These are phyloP conservation scores for Pteropus alecto DNA, from an alignment of 2,113 vertebrate species.

Conservation along the genomic window DNA sequence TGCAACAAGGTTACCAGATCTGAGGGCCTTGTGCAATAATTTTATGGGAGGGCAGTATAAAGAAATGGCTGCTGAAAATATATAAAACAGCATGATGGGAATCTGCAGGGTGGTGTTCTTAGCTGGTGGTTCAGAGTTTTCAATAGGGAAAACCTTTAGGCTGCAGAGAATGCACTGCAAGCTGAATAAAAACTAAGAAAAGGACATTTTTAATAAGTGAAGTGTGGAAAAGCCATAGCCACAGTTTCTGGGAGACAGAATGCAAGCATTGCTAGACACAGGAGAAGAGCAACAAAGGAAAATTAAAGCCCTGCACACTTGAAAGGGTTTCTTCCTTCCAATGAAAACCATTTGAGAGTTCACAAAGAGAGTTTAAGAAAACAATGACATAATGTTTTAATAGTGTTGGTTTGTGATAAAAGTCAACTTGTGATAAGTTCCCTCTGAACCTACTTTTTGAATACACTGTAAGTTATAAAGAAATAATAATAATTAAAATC, in stretches of 20 bases:
- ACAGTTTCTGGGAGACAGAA: not conserved
- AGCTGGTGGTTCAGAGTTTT: not conserved
- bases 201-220: not conserved
- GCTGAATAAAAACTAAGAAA: not conserved
- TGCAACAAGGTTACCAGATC: not conserved
- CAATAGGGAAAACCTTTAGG: not conserved
- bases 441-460: not conserved
- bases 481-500: not conserved
- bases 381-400: not conserved
- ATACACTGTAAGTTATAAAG: not conserved
- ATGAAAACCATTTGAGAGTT: not conserved
- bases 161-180: not conserved
- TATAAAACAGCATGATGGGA: not conserved
- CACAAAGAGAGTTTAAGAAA: not conserved
- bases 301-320: not conserved
- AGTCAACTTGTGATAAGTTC: not conserved
- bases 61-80: not conserved
- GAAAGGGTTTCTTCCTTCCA: not conserved
- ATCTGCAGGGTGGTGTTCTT: not conserved
- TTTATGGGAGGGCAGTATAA: not conserved
- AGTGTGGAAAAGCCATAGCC: not conserved
- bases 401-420: not conserved
- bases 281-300: not conserved
- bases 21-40: not conserved
- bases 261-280: not conserved